A percentile compares a stretch with the other conserved stretches of the same genome.
phyloP scores from a whole-genome alignment of 1,140 invertebrate species.

The Drosophila funebris region DNA sequence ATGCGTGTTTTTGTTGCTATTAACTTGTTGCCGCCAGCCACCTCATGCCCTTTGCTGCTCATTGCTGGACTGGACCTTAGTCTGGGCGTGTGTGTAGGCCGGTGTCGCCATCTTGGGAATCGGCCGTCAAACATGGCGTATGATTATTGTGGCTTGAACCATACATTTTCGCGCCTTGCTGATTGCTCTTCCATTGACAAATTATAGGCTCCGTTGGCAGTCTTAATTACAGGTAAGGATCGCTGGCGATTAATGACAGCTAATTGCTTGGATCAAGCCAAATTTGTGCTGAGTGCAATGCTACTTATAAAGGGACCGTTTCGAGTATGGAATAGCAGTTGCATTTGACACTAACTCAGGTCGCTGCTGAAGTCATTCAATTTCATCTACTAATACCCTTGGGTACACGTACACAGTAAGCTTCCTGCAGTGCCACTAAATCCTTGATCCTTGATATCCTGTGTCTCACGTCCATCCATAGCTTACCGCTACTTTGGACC shows the following conservation, averaged over 20 bases:
- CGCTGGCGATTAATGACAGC: conserved; percentile 28
- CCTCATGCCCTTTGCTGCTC: conserved; percentile 29
- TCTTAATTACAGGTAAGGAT: conserved; percentile 47
- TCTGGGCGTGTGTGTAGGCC: not conserved
- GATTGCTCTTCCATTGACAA: conserved; percentile 64
- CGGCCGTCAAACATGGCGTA: conserved; percentile 44
- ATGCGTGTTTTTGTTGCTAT: conserved; percentile 60
- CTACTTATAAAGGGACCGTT: conserved; percentile 27
- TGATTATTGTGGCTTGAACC: conserved; percentile 39
- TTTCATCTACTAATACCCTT: conserved; percentile 47
- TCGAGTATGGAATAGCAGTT: conserved; percentile 6
- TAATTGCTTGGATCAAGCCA: conserved; percentile 41
- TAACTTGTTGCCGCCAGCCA: conserved; percentile 64
- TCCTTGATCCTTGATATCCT: conserved; percentile 49
- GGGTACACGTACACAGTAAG: conserved; percentile 34
- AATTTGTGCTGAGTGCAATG: not conserved
- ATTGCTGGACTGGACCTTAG: conserved; percentile 9
- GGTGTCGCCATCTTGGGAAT: conserved; percentile 15
- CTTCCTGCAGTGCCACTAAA: conserved; percentile 53
- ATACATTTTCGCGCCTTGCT: conserved; percentile 58
- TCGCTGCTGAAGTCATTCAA: conserved; percentile 58
- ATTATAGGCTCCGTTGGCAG: conserved; percentile 28
- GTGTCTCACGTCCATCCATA: conserved; percentile 56
- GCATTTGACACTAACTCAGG: conserved; percentile 17
- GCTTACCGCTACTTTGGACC: conserved; percentile 57